These are phyloP conservation scores for Macropis europaea DNA, from an alignment of 2,888 invertebrate species.

Conservation along the genomic window DNA sequence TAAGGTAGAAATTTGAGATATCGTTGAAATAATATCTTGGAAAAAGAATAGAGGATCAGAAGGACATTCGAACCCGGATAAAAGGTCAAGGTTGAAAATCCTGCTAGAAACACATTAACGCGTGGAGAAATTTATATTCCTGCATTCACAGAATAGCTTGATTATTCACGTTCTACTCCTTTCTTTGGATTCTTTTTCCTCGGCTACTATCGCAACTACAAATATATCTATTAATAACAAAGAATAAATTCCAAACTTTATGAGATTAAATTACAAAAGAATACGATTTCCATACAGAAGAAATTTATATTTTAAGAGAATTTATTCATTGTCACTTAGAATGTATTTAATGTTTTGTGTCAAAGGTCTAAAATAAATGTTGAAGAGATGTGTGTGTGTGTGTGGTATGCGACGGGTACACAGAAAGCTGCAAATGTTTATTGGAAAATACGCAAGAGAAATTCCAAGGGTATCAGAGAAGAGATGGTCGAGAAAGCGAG, in stretches of 20 bases:
- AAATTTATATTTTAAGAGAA: too few relatives aligned
- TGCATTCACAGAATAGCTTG: slow-evolving; percentile 5
- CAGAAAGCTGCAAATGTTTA: slow-evolving; percentile 11
- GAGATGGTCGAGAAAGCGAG: slow-evolving; percentile 71
- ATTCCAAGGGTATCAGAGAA: slow-evolving; percentile 60
- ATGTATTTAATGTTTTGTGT: too few relatives aligned
- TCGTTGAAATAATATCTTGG: too few relatives aligned
- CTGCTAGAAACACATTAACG: slow-evolving; percentile 16
- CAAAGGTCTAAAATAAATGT: too few relatives aligned
- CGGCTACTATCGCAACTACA: slow-evolving; percentile 4
- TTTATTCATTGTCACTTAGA: too few relatives aligned
- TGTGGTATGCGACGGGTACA: neutral
- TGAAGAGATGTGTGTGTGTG: too few relatives aligned
- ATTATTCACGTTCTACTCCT: slow-evolving; percentile 42
- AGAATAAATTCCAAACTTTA: too few relatives aligned
- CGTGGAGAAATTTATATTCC: slow-evolving; percentile 9
- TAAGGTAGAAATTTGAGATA: too few relatives aligned
- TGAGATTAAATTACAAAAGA: too few relatives aligned
- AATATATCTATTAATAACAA: too few relatives aligned
- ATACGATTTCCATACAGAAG: too few relatives aligned
- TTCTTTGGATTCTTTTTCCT: slow-evolving; percentile 38
- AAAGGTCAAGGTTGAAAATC: slow-evolving; percentile 62
- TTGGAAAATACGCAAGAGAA: slow-evolving; percentile 56
- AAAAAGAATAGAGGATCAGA: too few relatives aligned
- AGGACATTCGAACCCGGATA: slow-evolving; percentile 12